These are phyloP conservation scores for Tupiocoris notatus DNA, from an alignment of 2,888 invertebrate genomes.

Conservation along the genomic window DNA sequence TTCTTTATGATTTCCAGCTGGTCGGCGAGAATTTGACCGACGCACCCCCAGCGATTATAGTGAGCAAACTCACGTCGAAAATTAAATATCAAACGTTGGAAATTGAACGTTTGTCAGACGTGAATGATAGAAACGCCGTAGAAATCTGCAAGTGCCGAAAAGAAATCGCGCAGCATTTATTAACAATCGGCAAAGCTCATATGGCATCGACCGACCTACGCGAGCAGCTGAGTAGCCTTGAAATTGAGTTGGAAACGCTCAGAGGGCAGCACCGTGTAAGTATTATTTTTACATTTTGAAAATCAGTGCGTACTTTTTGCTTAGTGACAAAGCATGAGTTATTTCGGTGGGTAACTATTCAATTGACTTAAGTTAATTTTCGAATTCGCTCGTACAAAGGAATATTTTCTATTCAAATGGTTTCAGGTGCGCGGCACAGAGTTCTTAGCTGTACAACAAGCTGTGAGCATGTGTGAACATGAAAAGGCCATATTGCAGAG, in stretches of 20 bases:
- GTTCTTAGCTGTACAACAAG: slow-evolving; percentile 39
- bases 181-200: background rate
- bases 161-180: background rate
- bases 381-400: too few relatives aligned
- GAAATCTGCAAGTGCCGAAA: background rate
- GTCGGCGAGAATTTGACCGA: slow-evolving; percentile 6
- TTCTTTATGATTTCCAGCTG: slow-evolving; percentile 8
- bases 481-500: slow-evolving; percentile 45
- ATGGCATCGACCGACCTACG: background rate
- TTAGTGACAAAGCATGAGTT: too few relatives aligned
- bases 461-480: slow-evolving; percentile 45
- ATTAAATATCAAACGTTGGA: background rate
- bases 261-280: slow-evolving; percentile 21
- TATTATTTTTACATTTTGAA: too few relatives aligned
- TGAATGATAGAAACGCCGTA: background rate
- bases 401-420: too few relatives aligned
- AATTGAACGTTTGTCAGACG: background rate
- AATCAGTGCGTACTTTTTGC: too few relatives aligned
- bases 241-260: slow-evolving; percentile 23
- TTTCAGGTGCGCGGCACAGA: slow-evolving; percentile 34
- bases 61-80: slow-evolving; percentile 6
- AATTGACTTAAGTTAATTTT: too few relatives aligned
- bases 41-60: slow-evolving; percentile 10
- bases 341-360: too few relatives aligned
- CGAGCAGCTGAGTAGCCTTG: background rate